Conservation (phyloP, 2,888 invertebrate species). For the Archips crataeganus region DNA sequence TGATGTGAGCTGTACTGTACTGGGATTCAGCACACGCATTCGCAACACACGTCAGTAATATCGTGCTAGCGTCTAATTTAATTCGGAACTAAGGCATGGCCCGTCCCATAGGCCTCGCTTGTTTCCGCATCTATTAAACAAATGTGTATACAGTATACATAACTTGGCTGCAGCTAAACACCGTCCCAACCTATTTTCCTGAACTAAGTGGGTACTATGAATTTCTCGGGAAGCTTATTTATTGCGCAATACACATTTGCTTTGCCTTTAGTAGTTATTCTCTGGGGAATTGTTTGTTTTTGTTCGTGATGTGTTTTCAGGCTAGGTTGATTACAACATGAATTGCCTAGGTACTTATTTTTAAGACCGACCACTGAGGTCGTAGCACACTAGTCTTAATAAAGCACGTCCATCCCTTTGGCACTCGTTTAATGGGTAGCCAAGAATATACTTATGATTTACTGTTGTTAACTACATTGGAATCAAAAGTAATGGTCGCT, state of each 20-base stretch:
- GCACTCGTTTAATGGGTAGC: not conserved
- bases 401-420: not conserved
- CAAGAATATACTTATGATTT: not conserved
- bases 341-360: not conserved
- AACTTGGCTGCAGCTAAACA: conserved; percentile 11
- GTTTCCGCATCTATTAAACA: conserved; percentile 28
- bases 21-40: conserved; percentile 7
- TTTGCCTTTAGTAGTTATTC: not conserved
- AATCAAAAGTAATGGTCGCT: no score
- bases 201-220: not conserved
- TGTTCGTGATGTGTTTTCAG: not conserved
- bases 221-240: conserved; percentile 7
- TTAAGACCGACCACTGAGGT: not conserved
- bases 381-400: not conserved
- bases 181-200: not conserved
- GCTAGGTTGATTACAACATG: not conserved
- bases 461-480: no score
- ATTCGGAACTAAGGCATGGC: conserved; percentile 14
- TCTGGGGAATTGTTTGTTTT: not conserved
- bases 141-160: not conserved
- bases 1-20: not conserved
- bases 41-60: not conserved
- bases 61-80: conserved; percentile 16
- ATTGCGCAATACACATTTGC: conserved; percentile 8
- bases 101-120: conserved; percentile 15